Evolutionary conservation across 2,797 vertebrate species (phyloP), one percentile per base, ranked within the genome.

Genomic region (Acanthopagrus latus): DNA sequence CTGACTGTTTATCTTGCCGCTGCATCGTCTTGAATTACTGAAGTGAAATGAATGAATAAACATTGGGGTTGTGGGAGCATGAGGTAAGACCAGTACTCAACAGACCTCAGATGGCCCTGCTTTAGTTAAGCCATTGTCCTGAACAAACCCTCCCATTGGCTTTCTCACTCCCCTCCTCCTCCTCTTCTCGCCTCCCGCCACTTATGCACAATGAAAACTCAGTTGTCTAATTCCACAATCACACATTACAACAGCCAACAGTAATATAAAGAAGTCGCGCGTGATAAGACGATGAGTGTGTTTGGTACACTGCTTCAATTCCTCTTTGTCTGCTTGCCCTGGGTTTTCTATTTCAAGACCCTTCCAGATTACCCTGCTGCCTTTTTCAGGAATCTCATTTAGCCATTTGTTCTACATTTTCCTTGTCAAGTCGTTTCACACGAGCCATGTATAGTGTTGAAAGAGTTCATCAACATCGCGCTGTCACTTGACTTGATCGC

Each of bases 101-200:
- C 88, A 88, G 86, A 86, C 86, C 87, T 91, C 82, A 88, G 80
- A 87, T 81, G 74, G 76, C 88, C 76, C 55, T 18, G 68, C 65
- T 88, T 9, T 56, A 89, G 76, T 83, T n/a, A 38, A 82, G 69
- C 65, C 56, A 63, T 85, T 92, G 92, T 92, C 82, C 89, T 93
- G 69, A 85, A 85, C 88, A 90, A 84, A 83, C 79, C 75, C 82
- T 25, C 64, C 69, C 54, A 54, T 84, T 84, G 9, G 43, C 59
- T 67, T 23, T 71, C 58, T 27, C 59, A 11, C 44, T 21, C n/a
- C 29, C 41, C 68, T 29, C 72, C 80, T 29, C 72, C 80, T 66
- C 80, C 71, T 29, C n/a, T 20, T 54, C 67, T 8, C 13, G 17
- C 7, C 38, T 23, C 64, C 27, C 21, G 0, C 1, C 59, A 58